Evolutionary conservation across 2,113 vertebrate genomes (phyloP), one percentile per base, ranked within the genome.

Genomic region (Leucopsar rothschildi): DNA sequence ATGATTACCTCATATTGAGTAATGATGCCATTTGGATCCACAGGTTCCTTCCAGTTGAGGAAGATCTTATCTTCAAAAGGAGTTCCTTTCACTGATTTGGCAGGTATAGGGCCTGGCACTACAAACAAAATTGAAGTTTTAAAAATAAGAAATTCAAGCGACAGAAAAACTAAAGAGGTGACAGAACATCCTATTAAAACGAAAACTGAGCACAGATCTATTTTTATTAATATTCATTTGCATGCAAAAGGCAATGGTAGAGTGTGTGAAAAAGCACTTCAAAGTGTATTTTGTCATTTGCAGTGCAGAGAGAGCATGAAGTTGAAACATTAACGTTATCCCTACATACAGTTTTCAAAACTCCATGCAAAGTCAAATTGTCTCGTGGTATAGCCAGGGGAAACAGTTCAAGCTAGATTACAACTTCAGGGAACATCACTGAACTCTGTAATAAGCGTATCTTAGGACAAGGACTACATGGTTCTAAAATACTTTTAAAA

Each of bases 51-150:
- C 99, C 99, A 99, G 93, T 99, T 98, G 82, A 99, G 98, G 79
- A 98, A 99, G 96, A 99, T 99, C 87, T 98, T 98, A 96, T 99
- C 99, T 98, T 99, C 99, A 96, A 99, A 99, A n/a, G 99, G 99
- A 65, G 98, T 99, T 96, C 99, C 99, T 97, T 98, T 98, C 66
- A 99, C 97, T 5, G 99, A 99, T 95, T 98, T 98, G 88, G 97
- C 98, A 91, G 99, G 99, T 97, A 99, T 99, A 29, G 98, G 96
- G 59, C 99, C 99, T 78, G 99, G 99, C 87, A 99, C 99, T 99
- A 96, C 17, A 98, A 97, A 95, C 16, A 96, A 70, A 96, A 52
- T 12, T 7, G 42, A 75, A 66, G 24, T 68, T 72, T 65, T 60
- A 61, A 90, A 97, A 87, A 82, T 64, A 47, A 37, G 23, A 71